Evolutionary conservation across 2,888 invertebrate genomes (phyloP), one percentile per base, ranked within the genome.

Genomic region (Tubulanus polymorphus): DNA sequence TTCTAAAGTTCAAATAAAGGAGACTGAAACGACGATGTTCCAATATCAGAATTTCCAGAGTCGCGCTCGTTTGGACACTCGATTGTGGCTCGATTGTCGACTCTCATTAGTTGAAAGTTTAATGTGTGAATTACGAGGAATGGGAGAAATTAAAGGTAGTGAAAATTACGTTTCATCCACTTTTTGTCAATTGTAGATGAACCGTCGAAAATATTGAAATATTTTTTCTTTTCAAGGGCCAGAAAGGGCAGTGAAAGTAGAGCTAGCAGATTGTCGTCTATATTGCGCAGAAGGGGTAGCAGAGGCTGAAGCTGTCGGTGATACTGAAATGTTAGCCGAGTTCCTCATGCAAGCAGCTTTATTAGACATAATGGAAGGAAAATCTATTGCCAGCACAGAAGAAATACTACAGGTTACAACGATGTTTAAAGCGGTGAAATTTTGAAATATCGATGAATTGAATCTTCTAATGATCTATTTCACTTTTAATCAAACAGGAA

Each of bases 71-170:
- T 67, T 78, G 23, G 75, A 76, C 59, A 70, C 72, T 8, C 60
- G 74, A 25, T 66, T 75, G 3, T 78, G 78, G 78, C 65, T 78
- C 15, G 60, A 66, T 27, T 73, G 74, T 58, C 65, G 75, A 3
- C 56, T 64, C 26, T 67, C 70, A 12, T 68, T 78, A 0, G 73
- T 76, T 18, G 57, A 64, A 15, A 64, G 67, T 59, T 56, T 77
- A 41, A 63, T 72, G 58, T 63, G 68, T 55, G 72, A 78, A 56
- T 66, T 76, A 25, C 58, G 69, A 29, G 75, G 76, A 32, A 68
- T 77, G 67, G 78, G 76, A 26, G 68, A 73, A 37, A 69, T 76
- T 28, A 76, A 74, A 71, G 76, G 77, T 76, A 51, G 55, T n/a
- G n/a, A n/a, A n/a, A 35, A n/a, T 35, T 12, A 35, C 35, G n/a